A percentile compares a stretch with the other conserved stretches of the same genome.
Evolutionary conservation across 2,888 invertebrate genomes (phyloP).

Genomic region (Emesis furor): DNA sequence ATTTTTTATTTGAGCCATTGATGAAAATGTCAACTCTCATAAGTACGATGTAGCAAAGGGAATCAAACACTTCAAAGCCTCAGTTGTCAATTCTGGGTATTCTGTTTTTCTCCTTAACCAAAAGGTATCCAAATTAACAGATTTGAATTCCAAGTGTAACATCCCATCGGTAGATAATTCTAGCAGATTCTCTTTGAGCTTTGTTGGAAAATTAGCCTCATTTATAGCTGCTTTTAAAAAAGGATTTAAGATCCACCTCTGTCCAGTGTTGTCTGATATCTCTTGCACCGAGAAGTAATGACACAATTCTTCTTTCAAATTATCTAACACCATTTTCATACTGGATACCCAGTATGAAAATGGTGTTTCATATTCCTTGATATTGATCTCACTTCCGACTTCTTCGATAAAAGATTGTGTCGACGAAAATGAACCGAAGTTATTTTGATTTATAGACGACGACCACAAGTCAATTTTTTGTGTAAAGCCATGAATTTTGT

Average conservation of each 20-base stretch:
- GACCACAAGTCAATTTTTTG: constrained; percentile 20
- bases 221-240: constrained; percentile 31
- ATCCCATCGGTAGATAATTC: constrained; percentile 29
- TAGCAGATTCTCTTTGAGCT: constrained; percentile 27
- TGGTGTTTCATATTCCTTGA: too few relatives aligned
- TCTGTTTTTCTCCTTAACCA: constrained; percentile 17
- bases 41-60: constrained; percentile 42
- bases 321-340: too few relatives aligned
- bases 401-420: neutral
- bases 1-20: constrained; percentile 23
- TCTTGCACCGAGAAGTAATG: too few relatives aligned
- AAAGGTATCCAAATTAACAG: constrained; percentile 11
- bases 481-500: constrained; percentile 23
- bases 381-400: neutral
- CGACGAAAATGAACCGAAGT: neutral
- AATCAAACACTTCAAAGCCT: constrained; percentile 25
- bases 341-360: too few relatives aligned
- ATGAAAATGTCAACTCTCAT: constrained; percentile 45
- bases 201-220: constrained; percentile 17
- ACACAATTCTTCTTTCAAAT: too few relatives aligned
- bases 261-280: too few relatives aligned
- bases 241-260: too few relatives aligned
- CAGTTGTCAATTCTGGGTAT: constrained; percentile 14
- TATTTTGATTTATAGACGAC: constrained; percentile 21
- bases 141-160: constrained; percentile 19